These are phyloP conservation scores for Beris chalybata DNA, from an alignment of 2,888 invertebrate genomes.

Conservation along the genomic window DNA sequence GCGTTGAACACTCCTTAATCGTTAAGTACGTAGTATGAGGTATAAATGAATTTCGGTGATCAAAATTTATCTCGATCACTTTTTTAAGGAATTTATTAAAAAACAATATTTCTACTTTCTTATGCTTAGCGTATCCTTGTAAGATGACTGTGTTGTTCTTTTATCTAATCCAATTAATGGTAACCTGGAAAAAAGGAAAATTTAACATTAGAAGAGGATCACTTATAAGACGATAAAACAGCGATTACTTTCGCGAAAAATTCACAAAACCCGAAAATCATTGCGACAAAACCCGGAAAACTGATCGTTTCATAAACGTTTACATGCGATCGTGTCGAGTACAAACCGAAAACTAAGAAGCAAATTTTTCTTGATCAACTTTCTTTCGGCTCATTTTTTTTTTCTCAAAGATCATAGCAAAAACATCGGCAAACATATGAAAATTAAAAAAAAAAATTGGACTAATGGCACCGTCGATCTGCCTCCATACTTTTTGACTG, in stretches of 20 bases:
- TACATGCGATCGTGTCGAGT: slow-evolving; percentile 33
- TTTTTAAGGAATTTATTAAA: slow-evolving; percentile 24
- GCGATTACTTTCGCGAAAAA: neutral
- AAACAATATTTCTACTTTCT: slow-evolving; percentile 27
- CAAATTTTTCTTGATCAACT: slow-evolving; percentile 21
- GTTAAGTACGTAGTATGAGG: slow-evolving; percentile 31
- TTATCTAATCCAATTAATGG: slow-evolving; percentile 30
- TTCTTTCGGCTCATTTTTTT: neutral
- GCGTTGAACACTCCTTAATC: slow-evolving; percentile 3
- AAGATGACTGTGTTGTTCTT: slow-evolving; percentile 11
- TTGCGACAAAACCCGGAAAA: neutral
- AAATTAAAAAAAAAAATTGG: slow-evolving; percentile 25
- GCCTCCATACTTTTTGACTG: slow-evolving; percentile 12
- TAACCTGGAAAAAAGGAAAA: slow-evolving; percentile 33
- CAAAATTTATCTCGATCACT: slow-evolving; percentile 26
- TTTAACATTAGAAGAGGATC: neutral
- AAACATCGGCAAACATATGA: neutral
- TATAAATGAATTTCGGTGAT: slow-evolving; percentile 27
- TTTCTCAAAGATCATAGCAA: neutral
- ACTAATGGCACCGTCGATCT: too few relatives aligned
- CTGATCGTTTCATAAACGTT: neutral
- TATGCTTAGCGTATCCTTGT: slow-evolving; percentile 17
- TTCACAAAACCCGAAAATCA: slow-evolving; percentile 3
- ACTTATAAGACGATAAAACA: too few relatives aligned
- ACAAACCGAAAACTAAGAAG: slow-evolving; percentile 29